Conservation (phyloP, 1,140 invertebrate genomes). For the Drosophila ercepeae region DNA sequence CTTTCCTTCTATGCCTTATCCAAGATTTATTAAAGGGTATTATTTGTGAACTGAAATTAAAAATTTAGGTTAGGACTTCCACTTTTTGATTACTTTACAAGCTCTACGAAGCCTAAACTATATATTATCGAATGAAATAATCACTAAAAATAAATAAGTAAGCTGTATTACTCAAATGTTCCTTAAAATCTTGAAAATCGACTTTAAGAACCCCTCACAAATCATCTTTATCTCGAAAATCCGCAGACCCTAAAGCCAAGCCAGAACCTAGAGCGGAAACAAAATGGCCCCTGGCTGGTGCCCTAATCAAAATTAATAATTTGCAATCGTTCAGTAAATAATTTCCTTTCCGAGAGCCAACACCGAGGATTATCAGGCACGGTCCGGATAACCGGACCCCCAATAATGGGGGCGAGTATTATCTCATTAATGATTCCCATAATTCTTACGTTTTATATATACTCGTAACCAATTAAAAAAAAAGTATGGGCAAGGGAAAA, state of each 20-base stretch:
- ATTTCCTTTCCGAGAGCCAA: conserved; percentile 54
- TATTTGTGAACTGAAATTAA: too few relatives aligned
- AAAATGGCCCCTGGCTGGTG: neutral
- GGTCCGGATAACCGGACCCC: too few relatives aligned
- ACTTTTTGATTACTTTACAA: neutral
- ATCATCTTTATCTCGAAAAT: conserved; percentile 5
- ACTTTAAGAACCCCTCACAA: conserved; percentile 6
- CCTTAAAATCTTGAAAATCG: neutral
- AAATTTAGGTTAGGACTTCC: too few relatives aligned
- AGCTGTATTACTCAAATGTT: neutral
- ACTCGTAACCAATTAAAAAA: conserved; percentile 36
- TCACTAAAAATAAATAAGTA: neutral
- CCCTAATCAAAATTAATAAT: conserved; percentile 54
- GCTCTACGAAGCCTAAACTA: neutral
- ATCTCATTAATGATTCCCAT: conserved; percentile 34
- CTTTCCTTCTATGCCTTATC: too few relatives aligned
- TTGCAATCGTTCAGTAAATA: conserved; percentile 63
- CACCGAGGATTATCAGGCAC: conserved; percentile 30
- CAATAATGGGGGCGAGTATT: neutral
- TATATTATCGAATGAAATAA: neutral
- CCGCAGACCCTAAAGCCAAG: conserved; percentile 5
- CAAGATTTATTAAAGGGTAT: too few relatives aligned
- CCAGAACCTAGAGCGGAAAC: conserved; percentile 17
- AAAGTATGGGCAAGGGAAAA: neutral
- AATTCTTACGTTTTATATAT: conserved; percentile 37